These are phyloP conservation scores for Tragelaphus scriptus DNA, from an alignment of 2,113 vertebrate genomes.

Conservation along the genomic window DNA sequence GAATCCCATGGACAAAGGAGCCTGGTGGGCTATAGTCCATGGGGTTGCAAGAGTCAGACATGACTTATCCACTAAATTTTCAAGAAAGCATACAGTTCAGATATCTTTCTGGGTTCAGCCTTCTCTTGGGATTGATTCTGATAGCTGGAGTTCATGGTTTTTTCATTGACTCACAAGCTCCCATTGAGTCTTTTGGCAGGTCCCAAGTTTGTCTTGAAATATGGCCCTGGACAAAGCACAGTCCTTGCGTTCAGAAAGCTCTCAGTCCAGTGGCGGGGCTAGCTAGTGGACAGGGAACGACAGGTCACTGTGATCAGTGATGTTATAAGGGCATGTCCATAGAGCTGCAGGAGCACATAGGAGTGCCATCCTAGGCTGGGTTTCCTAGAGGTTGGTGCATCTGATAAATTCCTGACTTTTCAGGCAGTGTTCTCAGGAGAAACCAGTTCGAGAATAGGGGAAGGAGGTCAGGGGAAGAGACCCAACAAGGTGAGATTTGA, in stretches of 20 bases:
- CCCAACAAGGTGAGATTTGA: not conserved
- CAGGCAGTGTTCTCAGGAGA: not conserved
- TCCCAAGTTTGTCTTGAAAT: not conserved
- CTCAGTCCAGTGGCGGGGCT: accelerated
- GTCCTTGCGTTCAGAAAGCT: not conserved
- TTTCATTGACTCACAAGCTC: not conserved
- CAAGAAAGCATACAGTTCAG: not conserved
- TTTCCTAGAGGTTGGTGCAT: not conserved
- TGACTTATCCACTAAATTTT: not conserved
- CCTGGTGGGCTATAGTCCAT: not conserved
- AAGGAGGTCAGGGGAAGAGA: not conserved
- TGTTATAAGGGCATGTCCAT: no score
- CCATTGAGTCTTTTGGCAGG: not conserved
- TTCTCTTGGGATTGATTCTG: not conserved
- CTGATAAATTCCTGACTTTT: not conserved
- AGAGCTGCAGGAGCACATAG: not conserved
- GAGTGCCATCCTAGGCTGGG: not conserved
- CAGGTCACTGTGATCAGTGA: not conserved
- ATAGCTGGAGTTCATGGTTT: not conserved
- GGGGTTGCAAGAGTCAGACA: not conserved
- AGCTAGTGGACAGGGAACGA: not conserved
- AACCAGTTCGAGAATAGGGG: not conserved
- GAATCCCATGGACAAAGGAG: not conserved
- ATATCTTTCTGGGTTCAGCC: not conserved
- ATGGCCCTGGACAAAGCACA: not conserved